phyloP scores from a whole-genome alignment of 2,797 vertebrate species.

The Triplophysa bombifrons region DNA sequence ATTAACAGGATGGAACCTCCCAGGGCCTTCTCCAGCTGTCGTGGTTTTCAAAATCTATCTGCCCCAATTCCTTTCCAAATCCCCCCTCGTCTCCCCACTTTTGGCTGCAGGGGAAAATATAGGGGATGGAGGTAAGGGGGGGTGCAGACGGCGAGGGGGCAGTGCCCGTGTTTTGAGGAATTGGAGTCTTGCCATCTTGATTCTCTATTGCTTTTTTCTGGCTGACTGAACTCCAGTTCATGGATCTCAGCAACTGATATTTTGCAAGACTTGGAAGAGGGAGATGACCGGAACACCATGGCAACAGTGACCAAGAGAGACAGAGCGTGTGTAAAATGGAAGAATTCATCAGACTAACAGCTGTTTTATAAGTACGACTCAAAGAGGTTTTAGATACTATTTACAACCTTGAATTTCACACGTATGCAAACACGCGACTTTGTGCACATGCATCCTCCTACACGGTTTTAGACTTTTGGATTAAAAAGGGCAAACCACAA shows the following conservation, averaged over 20 bases:
- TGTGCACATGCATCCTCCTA: slow-evolving; percentile 40
- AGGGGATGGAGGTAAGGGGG: slow-evolving; percentile 11
- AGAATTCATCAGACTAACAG: slow-evolving; percentile 50
- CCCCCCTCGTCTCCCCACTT: slow-evolving; percentile 50
- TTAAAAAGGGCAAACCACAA: slow-evolving; percentile 46
- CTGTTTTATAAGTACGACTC: slow-evolving; percentile 53
- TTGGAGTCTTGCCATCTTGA: slow-evolving; percentile 60
- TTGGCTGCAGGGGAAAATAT: slow-evolving; percentile 55
- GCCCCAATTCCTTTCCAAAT: slow-evolving; percentile 66
- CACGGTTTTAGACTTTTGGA: slow-evolving; percentile 35
- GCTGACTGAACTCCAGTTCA: slow-evolving; percentile 45
- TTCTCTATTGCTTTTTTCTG: slow-evolving; percentile 52
- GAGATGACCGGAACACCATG: slow-evolving; percentile 16
- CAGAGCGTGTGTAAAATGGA: slow-evolving; percentile 10
- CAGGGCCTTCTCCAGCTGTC: slow-evolving; percentile 63
- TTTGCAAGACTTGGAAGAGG: slow-evolving; percentile 16
- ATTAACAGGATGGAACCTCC: slow-evolving; percentile 60
- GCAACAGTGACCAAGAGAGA: not conserved
- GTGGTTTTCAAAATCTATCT: slow-evolving; percentile 63
- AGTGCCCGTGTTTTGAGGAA: slow-evolving; percentile 26
- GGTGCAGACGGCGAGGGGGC: slow-evolving; percentile 38
- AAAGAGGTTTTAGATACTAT: slow-evolving; percentile 46
- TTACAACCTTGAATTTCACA: slow-evolving; percentile 36
- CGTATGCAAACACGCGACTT: slow-evolving; percentile 29
- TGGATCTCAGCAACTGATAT: slow-evolving; percentile 35